A percentile compares a stretch with the other conserved stretches of the same genome.
Conservation (phyloP, 1,140 invertebrate species). For the Helicorthomorpha holstii region DNA sequence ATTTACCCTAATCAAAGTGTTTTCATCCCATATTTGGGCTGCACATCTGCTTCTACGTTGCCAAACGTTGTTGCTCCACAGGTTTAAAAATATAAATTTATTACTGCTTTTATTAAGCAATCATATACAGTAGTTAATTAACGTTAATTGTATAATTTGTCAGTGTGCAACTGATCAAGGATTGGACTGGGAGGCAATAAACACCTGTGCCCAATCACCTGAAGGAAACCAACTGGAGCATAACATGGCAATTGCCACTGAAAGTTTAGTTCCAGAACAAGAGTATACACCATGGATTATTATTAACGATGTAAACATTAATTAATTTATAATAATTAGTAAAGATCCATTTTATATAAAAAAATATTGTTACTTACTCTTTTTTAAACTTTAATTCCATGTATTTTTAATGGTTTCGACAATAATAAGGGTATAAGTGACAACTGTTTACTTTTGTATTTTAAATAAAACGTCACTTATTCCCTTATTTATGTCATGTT, state of each 20-base stretch:
- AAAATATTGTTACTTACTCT: no score
- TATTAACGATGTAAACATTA: conserved; percentile 5
- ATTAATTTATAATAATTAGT: no score
- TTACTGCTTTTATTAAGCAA: neutral
- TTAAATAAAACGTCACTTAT: no score
- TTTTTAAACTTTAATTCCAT: no score
- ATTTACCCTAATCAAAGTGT: neutral
- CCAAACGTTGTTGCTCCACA: neutral
- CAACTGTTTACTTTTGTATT: no score
- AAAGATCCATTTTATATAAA: no score
- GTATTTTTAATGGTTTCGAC: no score
- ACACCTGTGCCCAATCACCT: neutral
- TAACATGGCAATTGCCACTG: neutral
- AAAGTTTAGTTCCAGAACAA: neutral
- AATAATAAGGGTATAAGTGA: no score
- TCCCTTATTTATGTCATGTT: no score
- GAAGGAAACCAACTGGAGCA: neutral
- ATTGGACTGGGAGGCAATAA: neutral
- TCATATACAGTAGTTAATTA: neutral
- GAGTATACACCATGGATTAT: conserved; percentile 2
- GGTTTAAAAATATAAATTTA: neutral
- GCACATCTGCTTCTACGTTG: neutral
- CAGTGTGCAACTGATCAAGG: neutral
- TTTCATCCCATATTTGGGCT: neutral
- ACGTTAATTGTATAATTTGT: neutral